Evolutionary conservation across 1,140 invertebrate genomes (phyloP).

Genomic region (Drosophila ogumai): DNA sequence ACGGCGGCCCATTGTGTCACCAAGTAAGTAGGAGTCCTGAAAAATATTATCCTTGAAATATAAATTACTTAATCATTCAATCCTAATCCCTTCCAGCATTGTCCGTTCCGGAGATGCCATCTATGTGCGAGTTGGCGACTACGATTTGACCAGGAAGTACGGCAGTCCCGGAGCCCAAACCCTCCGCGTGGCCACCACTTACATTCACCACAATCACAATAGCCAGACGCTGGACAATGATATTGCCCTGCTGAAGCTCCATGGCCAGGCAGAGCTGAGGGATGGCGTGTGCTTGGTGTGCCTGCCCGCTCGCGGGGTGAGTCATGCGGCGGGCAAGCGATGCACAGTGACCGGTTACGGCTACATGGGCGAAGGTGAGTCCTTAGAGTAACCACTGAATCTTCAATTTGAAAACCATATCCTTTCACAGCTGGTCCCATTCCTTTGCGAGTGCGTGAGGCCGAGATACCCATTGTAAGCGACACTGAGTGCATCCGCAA

Average conservation of each 20-base stretch:
- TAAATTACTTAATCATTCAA: neutral
- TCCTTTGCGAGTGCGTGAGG: constrained; percentile 94
- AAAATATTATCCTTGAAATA: no score
- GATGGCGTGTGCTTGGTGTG: constrained; percentile 91
- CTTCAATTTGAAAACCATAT: no score
- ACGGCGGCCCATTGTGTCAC: constrained; percentile 98
- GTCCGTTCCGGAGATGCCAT: constrained; percentile 95
- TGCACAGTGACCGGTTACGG: constrained; percentile 97
- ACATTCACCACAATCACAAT: constrained; percentile 98
- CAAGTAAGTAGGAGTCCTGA: constrained; percentile 88
- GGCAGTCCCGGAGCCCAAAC: constrained; percentile 95
- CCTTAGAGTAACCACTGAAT: neutral
- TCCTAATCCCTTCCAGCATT: constrained; percentile 87
- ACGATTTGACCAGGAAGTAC: constrained; percentile 94
- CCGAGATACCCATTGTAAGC: constrained; percentile 96
- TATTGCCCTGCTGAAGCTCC: constrained; percentile 96
- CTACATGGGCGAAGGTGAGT: constrained; percentile 95
- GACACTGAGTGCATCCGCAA: constrained; percentile 96
- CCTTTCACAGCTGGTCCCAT: constrained; percentile 93
- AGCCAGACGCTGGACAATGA: constrained; percentile 98
- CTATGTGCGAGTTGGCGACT: constrained; percentile 96
- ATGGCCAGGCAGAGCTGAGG: constrained; percentile 94
- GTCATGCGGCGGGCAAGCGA: constrained; percentile 93
- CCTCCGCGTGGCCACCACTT: constrained; percentile 94
- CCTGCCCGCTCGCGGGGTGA: constrained; percentile 93